phyloP scores from a whole-genome alignment of 1,140 invertebrate genomes.

The Branchinecta lindahli region DNA sequence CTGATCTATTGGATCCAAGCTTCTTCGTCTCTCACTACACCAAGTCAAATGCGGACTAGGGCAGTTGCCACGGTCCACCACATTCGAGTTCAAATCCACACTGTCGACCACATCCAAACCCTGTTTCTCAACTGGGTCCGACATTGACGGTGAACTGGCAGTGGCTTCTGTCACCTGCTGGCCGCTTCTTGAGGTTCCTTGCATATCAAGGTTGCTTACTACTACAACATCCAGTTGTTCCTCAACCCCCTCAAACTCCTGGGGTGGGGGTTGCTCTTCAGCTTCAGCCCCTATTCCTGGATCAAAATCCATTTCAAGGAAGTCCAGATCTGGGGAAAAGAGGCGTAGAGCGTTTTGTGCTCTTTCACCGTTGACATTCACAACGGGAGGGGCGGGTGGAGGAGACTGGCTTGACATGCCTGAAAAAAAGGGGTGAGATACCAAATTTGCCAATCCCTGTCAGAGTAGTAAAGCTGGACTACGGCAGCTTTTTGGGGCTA shows the following conservation, averaged over 20 bases:
- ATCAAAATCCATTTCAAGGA: conserved; percentile 6
- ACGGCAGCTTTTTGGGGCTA: no score
- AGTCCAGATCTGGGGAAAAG: background rate
- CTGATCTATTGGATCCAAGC: background rate
- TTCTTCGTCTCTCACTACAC: background rate
- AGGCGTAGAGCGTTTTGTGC: background rate
- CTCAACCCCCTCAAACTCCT: background rate
- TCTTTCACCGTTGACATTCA: background rate
- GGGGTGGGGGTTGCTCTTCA: background rate
- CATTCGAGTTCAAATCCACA: background rate
- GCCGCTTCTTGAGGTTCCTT: background rate
- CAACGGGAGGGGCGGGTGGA: background rate
- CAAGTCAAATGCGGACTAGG: background rate
- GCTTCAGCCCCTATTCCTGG: background rate
- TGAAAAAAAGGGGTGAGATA: background rate
- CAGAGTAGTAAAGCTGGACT: no score
- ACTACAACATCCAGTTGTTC: background rate
- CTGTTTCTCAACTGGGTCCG: no score
- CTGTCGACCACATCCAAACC: background rate
- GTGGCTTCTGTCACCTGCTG: no score
- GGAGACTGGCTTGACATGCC: background rate
- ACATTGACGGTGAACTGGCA: no score
- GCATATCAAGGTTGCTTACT: background rate
- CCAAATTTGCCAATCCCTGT: no score
- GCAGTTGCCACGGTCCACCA: background rate